These are phyloP conservation scores for Ascidia mentula DNA, from an alignment of 23 tunicate genomes.

Conservation along the genomic window DNA sequence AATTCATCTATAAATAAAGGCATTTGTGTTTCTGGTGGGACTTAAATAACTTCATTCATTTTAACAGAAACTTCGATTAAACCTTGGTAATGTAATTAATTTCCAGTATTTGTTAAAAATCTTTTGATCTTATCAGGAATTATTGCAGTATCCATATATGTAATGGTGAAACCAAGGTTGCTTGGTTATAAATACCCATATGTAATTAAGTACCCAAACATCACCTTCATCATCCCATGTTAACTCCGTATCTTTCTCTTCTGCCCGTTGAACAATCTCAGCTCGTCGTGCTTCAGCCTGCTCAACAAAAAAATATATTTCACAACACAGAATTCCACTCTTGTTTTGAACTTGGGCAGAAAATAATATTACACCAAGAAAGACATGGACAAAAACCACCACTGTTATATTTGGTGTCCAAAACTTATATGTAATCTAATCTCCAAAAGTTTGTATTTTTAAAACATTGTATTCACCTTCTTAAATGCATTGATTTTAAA, in stretches of 20 bases:
- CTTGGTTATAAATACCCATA: too few species aligned
- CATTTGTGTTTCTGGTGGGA: background rate
- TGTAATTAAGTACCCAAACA: too few species aligned
- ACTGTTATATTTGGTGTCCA: background rate
- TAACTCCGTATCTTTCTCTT: constrained; percentile 45
- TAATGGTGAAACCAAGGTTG: too few species aligned
- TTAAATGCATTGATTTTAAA: constrained; percentile 52
- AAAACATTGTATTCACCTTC: constrained; percentile 21
- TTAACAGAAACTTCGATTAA: too few species aligned
- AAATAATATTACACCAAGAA: too few species aligned
- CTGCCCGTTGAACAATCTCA: constrained; percentile 60
- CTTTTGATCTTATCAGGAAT: too few species aligned
- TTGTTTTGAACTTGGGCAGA: too few species aligned
- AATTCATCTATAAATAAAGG: constrained; percentile 2
- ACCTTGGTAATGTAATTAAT: too few species aligned
- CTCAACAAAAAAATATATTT: background rate
- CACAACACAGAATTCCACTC: too few species aligned
- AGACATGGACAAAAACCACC: background rate
- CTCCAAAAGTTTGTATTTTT: background rate
- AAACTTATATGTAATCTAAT: background rate
- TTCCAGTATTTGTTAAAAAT: too few species aligned
- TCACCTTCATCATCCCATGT: constrained; percentile 86
- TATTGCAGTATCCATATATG: too few species aligned
- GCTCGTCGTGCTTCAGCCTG: constrained; percentile 85
- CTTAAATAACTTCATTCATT: too few species aligned